Base-by-base conservation (phyloP, 2,797 vertebrate species). In the Nannoperca australis region DNA sequence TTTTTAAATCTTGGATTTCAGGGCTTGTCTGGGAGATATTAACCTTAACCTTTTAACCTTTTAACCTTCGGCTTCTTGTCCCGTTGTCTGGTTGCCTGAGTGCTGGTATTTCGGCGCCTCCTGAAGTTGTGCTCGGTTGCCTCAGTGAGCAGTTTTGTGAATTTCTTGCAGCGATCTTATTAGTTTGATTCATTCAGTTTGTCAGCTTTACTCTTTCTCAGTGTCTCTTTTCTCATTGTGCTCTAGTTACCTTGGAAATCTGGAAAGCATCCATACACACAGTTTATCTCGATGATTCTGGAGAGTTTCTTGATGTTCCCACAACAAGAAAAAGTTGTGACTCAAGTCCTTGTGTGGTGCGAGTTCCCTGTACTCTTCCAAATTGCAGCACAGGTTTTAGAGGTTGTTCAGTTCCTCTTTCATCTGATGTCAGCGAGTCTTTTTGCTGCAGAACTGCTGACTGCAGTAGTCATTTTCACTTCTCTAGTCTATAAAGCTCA, bases 371-470 rank as follows among this genome's bases (percentile, higher is more conserved):
- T n/a, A 50, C 40, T 70, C 49, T 22, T 61, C 44, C 36, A 62
- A 27, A 34, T n/a, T 49, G 7, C 24, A 2, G 64, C 44, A 81
- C 20, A 59, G 1, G n/a, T 47, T 47, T 74, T 61, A 27, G n/a
- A 9, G 20, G 36, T n/a, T 20, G 27, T 15, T 72, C 50, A 22
- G 62, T 93, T 94, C 91, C 92, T 82, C 80, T 88, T 90, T 80
- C 7, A 5, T 58, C 4, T 60, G 4, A 32, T n/a, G 15, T 75
- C 44, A 63, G 32, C 12, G 34, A 17, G 50, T 15, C 30, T 42
- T 55, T 61, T 42, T 55, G 34, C 61, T 14, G 9, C 8, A 59
- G 59, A 78, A 15, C n/a, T 83, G 82, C 89, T 89, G 88, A 90
- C 85, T 17, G 47, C 47, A 78, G 72, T 65, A 10, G 2, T 4